Evolutionary conservation across 1,140 invertebrate genomes (phyloP).

Genomic region (Phortica variegata): DNA sequence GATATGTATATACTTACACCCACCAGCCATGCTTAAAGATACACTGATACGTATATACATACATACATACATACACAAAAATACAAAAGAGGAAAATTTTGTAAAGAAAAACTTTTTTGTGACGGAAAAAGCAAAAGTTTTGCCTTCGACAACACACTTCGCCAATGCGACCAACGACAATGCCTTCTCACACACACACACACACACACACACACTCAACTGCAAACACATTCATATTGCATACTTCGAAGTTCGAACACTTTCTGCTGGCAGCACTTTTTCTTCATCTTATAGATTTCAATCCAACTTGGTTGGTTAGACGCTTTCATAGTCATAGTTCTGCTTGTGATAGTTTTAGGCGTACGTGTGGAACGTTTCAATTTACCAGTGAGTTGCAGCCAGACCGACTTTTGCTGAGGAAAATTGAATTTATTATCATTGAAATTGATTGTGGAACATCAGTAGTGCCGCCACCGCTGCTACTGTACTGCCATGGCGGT

Average conservation of each 20-base stretch:
- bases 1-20: constrained; percentile 4
- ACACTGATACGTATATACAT: no score
- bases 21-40: no score
- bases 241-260: constrained; percentile 17
- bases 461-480: no score
- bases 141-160: constrained; percentile 38
- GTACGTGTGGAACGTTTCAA: constrained; percentile 53
- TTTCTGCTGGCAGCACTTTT: constrained; percentile 31
- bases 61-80: constrained; percentile 1
- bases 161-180: constrained; percentile 35
- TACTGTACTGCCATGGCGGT: no score
- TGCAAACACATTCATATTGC: constrained; percentile 11
- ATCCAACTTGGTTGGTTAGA: no score
- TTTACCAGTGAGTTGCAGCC: constrained; percentile 25
- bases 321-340: constrained; percentile 35
- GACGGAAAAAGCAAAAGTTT: constrained; percentile 52
- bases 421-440: constrained; percentile 53
- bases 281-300: no score
- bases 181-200: not conserved
- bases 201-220: not conserved
- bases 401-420: constrained; percentile 39
- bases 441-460: constrained; percentile 38
- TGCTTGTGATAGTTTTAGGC: constrained; percentile 52
- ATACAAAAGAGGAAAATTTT: constrained; percentile 51
- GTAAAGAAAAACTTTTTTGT: constrained; percentile 52